Evolutionary conservation across 2,888 invertebrate genomes (phyloP).

Genomic region (Elaeidobius kamerunicus): DNA sequence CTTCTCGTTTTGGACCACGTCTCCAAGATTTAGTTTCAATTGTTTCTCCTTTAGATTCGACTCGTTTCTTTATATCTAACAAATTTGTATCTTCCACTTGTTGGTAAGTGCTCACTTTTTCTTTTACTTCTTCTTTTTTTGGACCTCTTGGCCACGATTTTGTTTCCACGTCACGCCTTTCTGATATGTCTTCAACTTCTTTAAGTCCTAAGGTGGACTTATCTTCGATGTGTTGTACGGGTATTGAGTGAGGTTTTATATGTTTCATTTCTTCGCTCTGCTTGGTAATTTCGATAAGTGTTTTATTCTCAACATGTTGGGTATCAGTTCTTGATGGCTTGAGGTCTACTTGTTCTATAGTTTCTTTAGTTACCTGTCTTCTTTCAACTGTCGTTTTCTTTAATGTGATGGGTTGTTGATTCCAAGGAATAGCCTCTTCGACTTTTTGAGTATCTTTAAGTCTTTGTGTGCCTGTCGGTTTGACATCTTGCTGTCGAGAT

Average conservation of each 20-base stretch:
- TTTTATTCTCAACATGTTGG: constrained; percentile 10
- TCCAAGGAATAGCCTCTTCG: constrained; percentile 39
- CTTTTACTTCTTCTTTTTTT: constrained; percentile 1
- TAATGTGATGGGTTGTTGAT: constrained; percentile 57
- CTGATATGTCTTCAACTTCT: constrained; percentile 6
- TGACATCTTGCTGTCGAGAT: not conserved
- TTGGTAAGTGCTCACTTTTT: constrained; percentile 7
- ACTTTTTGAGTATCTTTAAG: not conserved
- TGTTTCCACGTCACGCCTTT: constrained; percentile 2
- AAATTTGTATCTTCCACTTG: constrained; percentile 17
- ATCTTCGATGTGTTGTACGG: constrained; percentile 11
- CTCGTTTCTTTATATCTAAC: constrained; percentile 9
- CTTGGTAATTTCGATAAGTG: not conserved
- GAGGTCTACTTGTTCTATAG: constrained; percentile 49
- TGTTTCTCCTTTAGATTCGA: constrained; percentile 38
- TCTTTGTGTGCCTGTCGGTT: not conserved
- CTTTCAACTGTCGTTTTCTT: constrained; percentile 48
- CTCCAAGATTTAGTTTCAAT: constrained; percentile 37
- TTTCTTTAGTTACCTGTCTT: constrained; percentile 53
- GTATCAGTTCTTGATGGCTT: constrained; percentile 15
- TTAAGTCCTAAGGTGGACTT: constrained; percentile 13
- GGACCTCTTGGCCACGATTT: constrained; percentile 7
- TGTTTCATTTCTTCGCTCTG: too few species aligned
- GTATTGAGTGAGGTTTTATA: too few species aligned
- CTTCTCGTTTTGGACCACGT: constrained; percentile 35